These are phyloP conservation scores for Chaetorhynchus papuensis DNA, from an alignment of 2,113 vertebrate genomes.

Conservation along the genomic window DNA sequence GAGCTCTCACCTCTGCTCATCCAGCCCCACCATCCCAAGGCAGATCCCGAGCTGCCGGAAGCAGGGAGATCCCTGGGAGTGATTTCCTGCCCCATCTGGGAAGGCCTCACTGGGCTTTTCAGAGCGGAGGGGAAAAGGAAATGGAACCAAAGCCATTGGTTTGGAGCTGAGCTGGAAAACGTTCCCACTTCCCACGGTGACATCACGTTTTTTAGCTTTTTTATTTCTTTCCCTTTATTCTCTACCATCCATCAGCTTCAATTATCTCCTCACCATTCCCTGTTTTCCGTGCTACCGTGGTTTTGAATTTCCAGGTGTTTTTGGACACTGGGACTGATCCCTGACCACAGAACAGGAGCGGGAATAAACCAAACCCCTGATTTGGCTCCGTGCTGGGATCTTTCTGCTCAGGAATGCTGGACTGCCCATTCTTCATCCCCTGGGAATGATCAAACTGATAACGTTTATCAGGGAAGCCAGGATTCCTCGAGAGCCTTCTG, in stretches of 20 bases:
- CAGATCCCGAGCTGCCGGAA: not conserved
- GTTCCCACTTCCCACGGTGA: not conserved
- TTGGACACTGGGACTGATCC: not conserved
- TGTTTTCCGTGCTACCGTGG: not conserved
- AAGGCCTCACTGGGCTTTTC: not conserved
- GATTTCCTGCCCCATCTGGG: not conserved
- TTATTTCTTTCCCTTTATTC: not conserved
- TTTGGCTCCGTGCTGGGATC: not conserved
- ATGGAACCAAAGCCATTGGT: slow-evolving; percentile 18
- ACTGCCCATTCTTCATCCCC: not conserved
- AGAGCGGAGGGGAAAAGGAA: slow-evolving; percentile 5
- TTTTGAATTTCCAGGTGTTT: not conserved
- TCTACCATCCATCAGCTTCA: not conserved
- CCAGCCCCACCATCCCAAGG: not conserved
- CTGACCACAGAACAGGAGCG: not conserved
- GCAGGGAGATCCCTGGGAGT: not conserved
- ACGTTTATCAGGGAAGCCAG: not conserved
- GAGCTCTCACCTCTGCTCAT: not conserved
- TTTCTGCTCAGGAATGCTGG: not conserved
- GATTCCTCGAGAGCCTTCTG: not conserved
- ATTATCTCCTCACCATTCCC: not conserved
- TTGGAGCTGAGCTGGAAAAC: slow-evolving; percentile 28
- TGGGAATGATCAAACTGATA: not conserved
- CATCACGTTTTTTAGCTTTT: not conserved
- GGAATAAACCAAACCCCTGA: not conserved